Evolutionary conservation across 2,113 vertebrate genomes (phyloP), one percentile per base, ranked within the genome.

Genomic region (Ophthalmotilapia sp.): DNA sequence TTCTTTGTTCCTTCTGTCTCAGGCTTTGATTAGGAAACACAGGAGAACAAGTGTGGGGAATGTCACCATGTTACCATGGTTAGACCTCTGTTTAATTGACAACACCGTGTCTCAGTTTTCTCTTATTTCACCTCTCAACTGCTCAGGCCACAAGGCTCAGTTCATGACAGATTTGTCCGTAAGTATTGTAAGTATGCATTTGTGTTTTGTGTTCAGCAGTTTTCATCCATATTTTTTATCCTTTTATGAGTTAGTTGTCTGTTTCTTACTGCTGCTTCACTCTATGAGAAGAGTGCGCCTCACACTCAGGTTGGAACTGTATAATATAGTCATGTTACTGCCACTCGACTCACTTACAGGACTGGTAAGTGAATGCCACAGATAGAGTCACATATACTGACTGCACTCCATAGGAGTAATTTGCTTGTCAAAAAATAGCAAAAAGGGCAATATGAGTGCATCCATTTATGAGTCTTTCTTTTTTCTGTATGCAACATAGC

Each of bases 1-100:
- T 65, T 49, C 83, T 90, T 88, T 83, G 82, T 91, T 81, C 49
- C 62, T 49, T 90, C 68, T 47, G 56, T 58, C 77, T 87, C n/a
- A 3, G 81, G 17, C 53, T 90, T 82, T 91, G 80, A 87, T 89
- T 40, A 15, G 81, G 45, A 80, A 87, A 91, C 86, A 90, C 58
- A 77, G 60, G 51, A 54, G 73, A 83, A 93, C 82, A 81, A 94
- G 80, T 84, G 80, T 68, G 84, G n/a, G 89, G 83, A 92, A 90
- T 87, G 88, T 83, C 33, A 33, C 33, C 33, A 33, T 33, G 85
- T 94, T 88, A 83, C 86, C 80, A 88, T 82, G 82, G 85, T 80
- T 70, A 53, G 23, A 29, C 82, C 36, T 81, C 68, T 36, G 60
- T 80, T 77, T 56, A 58, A 77, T 79, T 53, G 83, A 79, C 83